Base-by-base conservation (phyloP, 2,888 invertebrate genomes). In the Chrysolina americana region DNA sequence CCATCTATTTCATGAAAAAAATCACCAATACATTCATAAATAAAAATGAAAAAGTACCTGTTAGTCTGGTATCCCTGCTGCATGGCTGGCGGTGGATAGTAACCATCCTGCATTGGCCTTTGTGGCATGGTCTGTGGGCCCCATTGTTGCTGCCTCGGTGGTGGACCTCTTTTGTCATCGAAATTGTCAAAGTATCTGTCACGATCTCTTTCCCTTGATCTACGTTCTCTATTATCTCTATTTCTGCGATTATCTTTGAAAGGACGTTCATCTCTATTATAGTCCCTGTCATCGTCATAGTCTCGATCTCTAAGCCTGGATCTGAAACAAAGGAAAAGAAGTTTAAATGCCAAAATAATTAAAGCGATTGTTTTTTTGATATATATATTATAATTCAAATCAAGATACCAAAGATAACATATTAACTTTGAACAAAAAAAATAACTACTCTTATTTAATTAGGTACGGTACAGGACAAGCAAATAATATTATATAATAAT, bases 261-360 rank as follows among this genome's bases (percentile, higher is more conserved):
- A 44, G 65, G 69, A 48, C 74, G 76, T 65, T 74, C 87, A 59
- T 86, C 85, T 75, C 87, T 83, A 62, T 83, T 79, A 50, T 83
- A 85, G 53, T 84, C 84, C 70, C 83, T 79, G 15, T 83, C 84
- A 15, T 82, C 83, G 19, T 84, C 83, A 69, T 80, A 80, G 65
- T 81, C 82, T 21, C 85, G 76, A 36, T 85, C 83, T 59, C 82
- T 79, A 63, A 69, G 82, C 19, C 84, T 81, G 17, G 82, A 77
- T 76, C 81, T 84, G 81, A 21, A 83, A 82, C 80, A 78, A 81
- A 65, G 17, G 47, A 23, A 63, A 28, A 36, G 6, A 6, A 0
- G 36, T 36, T 36, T 8, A 8, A 36, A 6, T 36, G 36, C 36
- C 8, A 36, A 36, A 36, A 6, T 3, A 36, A 36, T 6, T 6